Conservation (phyloP, 2,113 vertebrate genomes). For the Erythrocebus patas region DNA sequence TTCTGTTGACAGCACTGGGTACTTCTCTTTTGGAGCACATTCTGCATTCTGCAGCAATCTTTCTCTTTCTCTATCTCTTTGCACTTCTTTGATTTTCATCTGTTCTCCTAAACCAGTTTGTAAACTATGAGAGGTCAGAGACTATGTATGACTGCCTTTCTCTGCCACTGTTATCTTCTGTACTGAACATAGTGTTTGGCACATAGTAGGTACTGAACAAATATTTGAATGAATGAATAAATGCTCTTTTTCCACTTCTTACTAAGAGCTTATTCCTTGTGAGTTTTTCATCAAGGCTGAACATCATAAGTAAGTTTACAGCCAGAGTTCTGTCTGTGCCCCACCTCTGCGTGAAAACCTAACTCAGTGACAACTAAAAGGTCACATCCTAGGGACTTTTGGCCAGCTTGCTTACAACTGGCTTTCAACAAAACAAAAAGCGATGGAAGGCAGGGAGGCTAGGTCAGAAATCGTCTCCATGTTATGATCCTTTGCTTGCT, state of each 20-base stretch:
- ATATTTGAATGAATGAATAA: constrained; percentile 33
- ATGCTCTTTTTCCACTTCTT: neutral
- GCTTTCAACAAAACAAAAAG: neutral
- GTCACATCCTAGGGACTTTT: neutral
- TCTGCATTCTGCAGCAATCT: neutral
- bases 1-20: neutral
- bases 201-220: neutral
- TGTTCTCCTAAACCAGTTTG: neutral
- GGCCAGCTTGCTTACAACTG: neutral
- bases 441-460: neutral
- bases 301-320: neutral
- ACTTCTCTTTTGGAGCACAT: neutral
- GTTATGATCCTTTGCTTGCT: neutral
- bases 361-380: neutral
- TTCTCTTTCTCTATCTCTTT: neutral
- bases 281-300: neutral
- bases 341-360: rapidly evolving
- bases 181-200: neutral
- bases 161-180: neutral
- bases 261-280: neutral
- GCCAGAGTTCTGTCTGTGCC: neutral
- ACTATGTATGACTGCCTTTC: neutral
- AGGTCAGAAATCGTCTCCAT: neutral
- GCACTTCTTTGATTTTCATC: neutral
- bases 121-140: neutral